These are phyloP conservation scores for Macrotis lagotis DNA, from an alignment of 2,113 vertebrate genomes.

Conservation along the genomic window DNA sequence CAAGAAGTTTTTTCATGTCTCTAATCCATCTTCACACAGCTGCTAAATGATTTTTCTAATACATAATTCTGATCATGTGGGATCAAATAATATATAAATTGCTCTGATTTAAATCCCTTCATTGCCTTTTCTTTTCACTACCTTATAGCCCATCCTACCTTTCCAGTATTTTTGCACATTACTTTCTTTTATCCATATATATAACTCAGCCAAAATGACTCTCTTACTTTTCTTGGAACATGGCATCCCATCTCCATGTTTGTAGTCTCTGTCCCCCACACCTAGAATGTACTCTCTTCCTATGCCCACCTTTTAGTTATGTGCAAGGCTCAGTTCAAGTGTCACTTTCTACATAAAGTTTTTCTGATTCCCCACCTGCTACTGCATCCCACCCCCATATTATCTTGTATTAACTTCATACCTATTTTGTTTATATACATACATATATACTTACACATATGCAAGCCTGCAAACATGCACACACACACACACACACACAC, in stretches of 20 bases:
- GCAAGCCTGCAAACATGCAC: too few species aligned
- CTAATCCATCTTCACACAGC: neutral
- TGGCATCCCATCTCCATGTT: neutral
- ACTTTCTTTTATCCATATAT: neutral
- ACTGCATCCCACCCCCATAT: neutral
- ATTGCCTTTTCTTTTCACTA: neutral
- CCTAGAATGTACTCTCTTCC: neutral
- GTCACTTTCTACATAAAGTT: neutral
- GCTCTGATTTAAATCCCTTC: neutral
- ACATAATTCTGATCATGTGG: neutral
- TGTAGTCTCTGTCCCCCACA: neutral
- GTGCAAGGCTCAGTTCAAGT: neutral
- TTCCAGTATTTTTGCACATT: neutral
- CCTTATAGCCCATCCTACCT: neutral
- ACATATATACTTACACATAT: too few species aligned
- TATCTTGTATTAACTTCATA: neutral
- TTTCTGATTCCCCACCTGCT: neutral
- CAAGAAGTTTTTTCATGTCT: neutral
- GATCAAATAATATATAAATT: neutral
- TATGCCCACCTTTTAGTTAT: neutral
- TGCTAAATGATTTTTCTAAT: neutral
- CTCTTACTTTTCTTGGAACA: neutral
- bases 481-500: too few species aligned
- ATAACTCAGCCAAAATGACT: neutral
- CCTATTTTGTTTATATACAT: neutral